These are phyloP conservation scores for Rhadinocentrus ornatus DNA, from an alignment of 2,797 vertebrate genomes.

Conservation along the genomic window DNA sequence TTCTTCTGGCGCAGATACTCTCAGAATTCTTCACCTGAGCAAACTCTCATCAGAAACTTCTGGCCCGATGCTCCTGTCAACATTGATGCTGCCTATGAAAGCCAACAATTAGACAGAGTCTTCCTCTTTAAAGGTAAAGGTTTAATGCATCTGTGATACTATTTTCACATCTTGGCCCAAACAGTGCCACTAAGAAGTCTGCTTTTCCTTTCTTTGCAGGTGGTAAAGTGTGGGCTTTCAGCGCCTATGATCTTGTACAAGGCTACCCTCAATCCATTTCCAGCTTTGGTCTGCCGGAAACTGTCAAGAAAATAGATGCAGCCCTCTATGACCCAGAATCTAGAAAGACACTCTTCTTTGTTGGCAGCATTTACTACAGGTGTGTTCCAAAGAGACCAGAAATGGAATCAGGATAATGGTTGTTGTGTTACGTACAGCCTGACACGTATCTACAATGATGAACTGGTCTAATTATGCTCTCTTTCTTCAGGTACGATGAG, in stretches of 20 bases:
- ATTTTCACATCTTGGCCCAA: not conserved
- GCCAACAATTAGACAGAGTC: slow-evolving; percentile 73
- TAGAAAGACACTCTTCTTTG: slow-evolving; percentile 86
- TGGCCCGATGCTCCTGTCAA: slow-evolving; percentile 84
- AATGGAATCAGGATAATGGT: not conserved
- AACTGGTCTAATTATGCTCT: not conserved
- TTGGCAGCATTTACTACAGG: slow-evolving; percentile 85
- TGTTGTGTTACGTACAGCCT: not conserved
- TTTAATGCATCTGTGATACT: not conserved
- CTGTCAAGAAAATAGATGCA: slow-evolving; percentile 83
- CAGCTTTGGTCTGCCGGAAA: slow-evolving; percentile 81
- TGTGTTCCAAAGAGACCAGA: slow-evolving; percentile 43
- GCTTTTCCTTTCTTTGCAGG: slow-evolving; percentile 36
- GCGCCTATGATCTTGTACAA: slow-evolving; percentile 67
- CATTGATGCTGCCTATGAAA: slow-evolving; percentile 89
- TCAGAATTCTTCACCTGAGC: slow-evolving; percentile 70
- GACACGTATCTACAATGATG: not conserved
- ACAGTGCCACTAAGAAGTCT: not conserved
- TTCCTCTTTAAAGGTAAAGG: slow-evolving; percentile 86
- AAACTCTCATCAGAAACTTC: slow-evolving; percentile 82
- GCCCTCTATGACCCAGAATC: slow-evolving; percentile 77
- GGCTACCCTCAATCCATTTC: slow-evolving; percentile 80
- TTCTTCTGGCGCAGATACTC: slow-evolving; percentile 86
- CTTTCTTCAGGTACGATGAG: slow-evolving; percentile 84
- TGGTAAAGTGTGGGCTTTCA: slow-evolving; percentile 81